Conservation (phyloP, 2,888 invertebrate species). For the Andrena chrysosceles region DNA sequence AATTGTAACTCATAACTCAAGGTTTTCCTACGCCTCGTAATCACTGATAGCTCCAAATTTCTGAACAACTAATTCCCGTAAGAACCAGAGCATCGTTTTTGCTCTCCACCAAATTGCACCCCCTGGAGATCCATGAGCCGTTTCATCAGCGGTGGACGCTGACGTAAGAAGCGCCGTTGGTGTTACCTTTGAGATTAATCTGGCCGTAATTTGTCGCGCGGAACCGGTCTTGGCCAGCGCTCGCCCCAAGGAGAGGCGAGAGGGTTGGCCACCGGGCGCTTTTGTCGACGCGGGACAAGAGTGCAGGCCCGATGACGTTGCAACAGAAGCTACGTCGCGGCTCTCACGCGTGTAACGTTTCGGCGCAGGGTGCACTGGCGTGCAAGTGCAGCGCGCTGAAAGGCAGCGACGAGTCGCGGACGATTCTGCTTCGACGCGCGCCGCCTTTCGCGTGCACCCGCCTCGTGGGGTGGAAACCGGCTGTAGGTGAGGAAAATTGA, state of each 20-base stretch:
- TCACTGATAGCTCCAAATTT: too few relatives aligned
- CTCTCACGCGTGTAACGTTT: conserved; percentile 67
- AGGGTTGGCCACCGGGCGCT: conserved; percentile 54
- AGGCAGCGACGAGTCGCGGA: conserved; percentile 25
- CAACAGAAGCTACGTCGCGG: conserved; percentile 53
- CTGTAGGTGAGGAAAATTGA: conserved; percentile 8
- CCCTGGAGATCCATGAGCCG: background rate
- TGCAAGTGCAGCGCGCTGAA: conserved; percentile 39
- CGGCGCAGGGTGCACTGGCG: conserved; percentile 40
- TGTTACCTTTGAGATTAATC: conserved; percentile 57
- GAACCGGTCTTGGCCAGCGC: conserved; percentile 51
- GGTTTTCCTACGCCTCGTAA: too few relatives aligned
- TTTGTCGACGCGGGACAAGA: conserved; percentile 48
- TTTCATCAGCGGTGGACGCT: conserved; percentile 23
- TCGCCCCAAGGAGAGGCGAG: conserved; percentile 8
- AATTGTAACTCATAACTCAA: too few relatives aligned
- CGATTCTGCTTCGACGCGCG: conserved; percentile 26
- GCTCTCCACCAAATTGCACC: background rate
- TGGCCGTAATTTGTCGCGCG: conserved; percentile 55
- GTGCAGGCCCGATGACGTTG: conserved; percentile 42
- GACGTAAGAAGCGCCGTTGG: conserved; percentile 33
- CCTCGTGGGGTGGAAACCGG: background rate
- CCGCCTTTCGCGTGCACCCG: background rate
- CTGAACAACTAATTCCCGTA: too few relatives aligned
- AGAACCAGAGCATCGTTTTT: background rate